These are phyloP conservation scores for Hydroisotoma schaefferi DNA, from an alignment of 2,888 invertebrate genomes.

Conservation along the genomic window DNA sequence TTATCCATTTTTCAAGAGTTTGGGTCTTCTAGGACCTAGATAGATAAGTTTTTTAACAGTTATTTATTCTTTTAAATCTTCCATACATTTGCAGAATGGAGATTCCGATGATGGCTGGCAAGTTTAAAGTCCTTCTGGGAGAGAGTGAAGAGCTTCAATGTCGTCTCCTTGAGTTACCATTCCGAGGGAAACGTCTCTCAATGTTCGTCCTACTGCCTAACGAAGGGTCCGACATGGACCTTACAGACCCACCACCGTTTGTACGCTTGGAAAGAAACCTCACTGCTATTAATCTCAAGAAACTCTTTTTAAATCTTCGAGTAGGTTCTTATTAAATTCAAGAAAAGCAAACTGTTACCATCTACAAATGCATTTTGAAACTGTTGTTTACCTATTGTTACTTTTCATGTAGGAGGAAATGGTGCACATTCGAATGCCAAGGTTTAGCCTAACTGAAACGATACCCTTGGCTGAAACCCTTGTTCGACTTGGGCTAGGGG, in stretches of 20 bases:
- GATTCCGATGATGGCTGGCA: constrained; percentile 53
- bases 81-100: constrained; percentile 46
- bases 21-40: too few species aligned
- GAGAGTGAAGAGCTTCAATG: constrained; percentile 50
- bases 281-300: constrained; percentile 51
- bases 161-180: constrained; percentile 52
- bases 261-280: constrained; percentile 49
- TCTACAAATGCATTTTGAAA: neutral
- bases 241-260: constrained; percentile 13
- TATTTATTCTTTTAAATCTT: neutral
- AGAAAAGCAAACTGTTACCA: constrained; percentile 4
- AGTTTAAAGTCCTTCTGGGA: constrained; percentile 51
- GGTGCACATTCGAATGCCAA: constrained; percentile 51
- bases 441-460: constrained; percentile 49
- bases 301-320: constrained; percentile 50
- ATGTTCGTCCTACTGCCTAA: constrained; percentile 52
- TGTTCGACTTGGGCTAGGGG: constrained; percentile 48
- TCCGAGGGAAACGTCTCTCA: constrained; percentile 50
- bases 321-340: constrained; percentile 39
- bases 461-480: constrained; percentile 48
- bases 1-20: too few species aligned
- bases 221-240: constrained; percentile 38
- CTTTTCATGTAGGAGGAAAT: constrained; percentile 50
- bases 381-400: too few species aligned
- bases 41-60: neutral